A percentile compares a stretch with the other conserved stretches of the same genome.
phyloP scores from a whole-genome alignment of 2,113 vertebrate genomes.

The Naja naja region DNA sequence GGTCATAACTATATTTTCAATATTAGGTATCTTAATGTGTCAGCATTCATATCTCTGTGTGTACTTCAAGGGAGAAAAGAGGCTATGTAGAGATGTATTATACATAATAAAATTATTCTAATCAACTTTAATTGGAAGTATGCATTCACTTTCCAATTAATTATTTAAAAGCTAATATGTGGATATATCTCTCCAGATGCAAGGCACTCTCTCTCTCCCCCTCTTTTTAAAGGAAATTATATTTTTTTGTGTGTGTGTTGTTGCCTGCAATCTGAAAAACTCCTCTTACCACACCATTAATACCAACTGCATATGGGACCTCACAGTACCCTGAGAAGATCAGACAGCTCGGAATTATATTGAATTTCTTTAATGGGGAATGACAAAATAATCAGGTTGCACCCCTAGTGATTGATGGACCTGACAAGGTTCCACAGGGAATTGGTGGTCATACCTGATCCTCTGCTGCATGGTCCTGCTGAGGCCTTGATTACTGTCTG shows the following conservation, averaged over 20 bases:
- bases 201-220: background rate
- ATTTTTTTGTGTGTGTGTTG: background rate
- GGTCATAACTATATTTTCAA: slow-evolving; percentile 34
- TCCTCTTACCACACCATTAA: background rate
- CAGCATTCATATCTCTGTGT: background rate
- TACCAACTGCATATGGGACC: background rate
- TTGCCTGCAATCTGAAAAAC: background rate
- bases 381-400: background rate
- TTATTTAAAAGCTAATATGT: slow-evolving; percentile 55
- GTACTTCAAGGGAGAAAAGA: slow-evolving; percentile 14
- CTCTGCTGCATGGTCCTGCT: background rate
- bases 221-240: background rate
- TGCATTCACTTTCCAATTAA: slow-evolving; percentile 49
- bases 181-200: background rate
- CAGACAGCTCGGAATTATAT: background rate
- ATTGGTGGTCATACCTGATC: background rate
- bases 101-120: slow-evolving; percentile 43
- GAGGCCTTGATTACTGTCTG: background rate
- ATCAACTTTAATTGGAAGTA: slow-evolving; percentile 59
- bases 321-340: background rate
- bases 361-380: background rate
- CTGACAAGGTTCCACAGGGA: background rate
- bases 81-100: slow-evolving; percentile 27
- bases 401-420: background rate
- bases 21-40: background rate